phyloP scores from a whole-genome alignment of 2,797 vertebrate genomes.

The Eulemur mongoz region DNA sequence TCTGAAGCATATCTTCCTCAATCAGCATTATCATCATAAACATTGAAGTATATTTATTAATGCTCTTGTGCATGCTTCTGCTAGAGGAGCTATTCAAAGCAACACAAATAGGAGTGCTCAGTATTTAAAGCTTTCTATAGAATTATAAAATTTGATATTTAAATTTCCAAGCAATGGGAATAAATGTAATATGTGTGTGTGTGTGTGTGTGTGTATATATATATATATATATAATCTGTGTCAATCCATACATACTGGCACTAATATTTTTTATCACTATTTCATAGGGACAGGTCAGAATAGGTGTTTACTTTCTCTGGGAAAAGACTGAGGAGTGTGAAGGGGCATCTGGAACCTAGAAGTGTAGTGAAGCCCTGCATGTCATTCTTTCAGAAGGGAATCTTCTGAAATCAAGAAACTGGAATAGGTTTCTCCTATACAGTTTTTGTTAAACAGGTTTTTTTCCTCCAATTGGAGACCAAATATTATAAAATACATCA shows the following conservation, averaged over 20 bases:
- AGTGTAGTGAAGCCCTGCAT: not conserved
- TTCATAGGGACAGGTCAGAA: not conserved
- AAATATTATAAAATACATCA: not conserved
- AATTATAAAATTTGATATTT: slow-evolving; percentile 43
- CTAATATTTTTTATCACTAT: not conserved
- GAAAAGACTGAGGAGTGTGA: not conserved
- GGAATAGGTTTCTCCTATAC: not conserved
- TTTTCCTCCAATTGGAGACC: not conserved
- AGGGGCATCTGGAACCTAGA: not conserved
- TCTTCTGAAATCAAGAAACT: not conserved
- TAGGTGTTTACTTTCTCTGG: not conserved
- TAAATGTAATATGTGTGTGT: not conserved
- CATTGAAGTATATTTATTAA: slow-evolving; percentile 61
- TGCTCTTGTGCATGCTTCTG: not conserved
- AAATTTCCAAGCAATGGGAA: slow-evolving; percentile 6
- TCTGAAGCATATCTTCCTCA: slow-evolving; percentile 11
- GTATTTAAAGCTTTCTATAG: not conserved
- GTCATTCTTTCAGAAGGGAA: not conserved
- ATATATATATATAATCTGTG: not conserved
- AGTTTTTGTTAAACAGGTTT: not conserved
- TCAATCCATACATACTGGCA: not conserved
- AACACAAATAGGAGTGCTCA: not conserved
- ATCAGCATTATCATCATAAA: slow-evolving; percentile 45
- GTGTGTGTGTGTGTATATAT: no score
- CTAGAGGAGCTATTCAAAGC: slow-evolving; percentile 7